Conservation (phyloP, 2,797 vertebrate species). For the Natrix natrix region DNA sequence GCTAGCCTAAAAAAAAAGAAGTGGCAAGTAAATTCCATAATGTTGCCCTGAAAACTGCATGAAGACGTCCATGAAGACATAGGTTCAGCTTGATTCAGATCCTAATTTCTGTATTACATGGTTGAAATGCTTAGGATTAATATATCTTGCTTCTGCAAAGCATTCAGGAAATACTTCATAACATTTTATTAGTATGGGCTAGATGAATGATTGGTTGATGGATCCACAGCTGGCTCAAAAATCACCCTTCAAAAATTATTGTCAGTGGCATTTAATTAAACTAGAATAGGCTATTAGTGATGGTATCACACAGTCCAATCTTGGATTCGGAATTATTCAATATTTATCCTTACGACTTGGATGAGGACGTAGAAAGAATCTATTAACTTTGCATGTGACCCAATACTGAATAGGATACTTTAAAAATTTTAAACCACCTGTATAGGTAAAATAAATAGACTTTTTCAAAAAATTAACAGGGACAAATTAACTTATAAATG, state of each 20-base stretch:
- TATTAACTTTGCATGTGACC: background rate
- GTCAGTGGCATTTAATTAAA: background rate
- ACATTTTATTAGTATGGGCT: background rate
- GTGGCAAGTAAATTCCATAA: background rate
- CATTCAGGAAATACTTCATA: background rate
- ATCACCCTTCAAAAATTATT: background rate
- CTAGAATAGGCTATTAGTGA: background rate
- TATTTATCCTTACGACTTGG: background rate
- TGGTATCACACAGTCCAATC: background rate
- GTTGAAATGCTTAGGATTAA: background rate
- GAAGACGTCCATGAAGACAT: background rate
- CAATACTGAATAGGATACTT: background rate
- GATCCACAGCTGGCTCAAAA: background rate
- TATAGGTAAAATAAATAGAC: background rate
- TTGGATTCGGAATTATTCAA: background rate
- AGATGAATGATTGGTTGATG: background rate
- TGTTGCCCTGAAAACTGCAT: background rate
- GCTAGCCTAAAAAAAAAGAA: background rate
- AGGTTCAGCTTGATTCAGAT: background rate
- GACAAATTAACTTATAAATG: background rate
- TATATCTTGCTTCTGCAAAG: background rate
- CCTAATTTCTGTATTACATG: background rate
- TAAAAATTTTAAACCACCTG: background rate
- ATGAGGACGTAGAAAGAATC: background rate
- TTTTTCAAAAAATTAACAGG: background rate